Base-by-base conservation (phyloP, 2,113 vertebrate species). In the Rhagologus leucostigma region DNA sequence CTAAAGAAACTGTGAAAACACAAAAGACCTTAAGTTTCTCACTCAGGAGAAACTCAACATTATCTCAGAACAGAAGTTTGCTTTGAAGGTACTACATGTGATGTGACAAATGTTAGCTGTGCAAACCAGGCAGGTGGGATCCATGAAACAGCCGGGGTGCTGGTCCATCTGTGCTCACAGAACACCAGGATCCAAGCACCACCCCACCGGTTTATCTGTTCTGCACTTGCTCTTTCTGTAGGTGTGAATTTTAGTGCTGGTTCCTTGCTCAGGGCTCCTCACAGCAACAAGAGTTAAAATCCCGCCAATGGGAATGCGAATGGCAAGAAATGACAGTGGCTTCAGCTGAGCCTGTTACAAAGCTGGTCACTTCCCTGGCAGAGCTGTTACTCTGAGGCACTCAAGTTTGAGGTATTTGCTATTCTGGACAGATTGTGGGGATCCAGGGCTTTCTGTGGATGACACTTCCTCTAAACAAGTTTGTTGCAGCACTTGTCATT, bases 71-170 rank as follows among this genome's bases (percentile, higher is more conserved):
- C 59, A 71, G 53, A 56, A 47, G n/a, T 55, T 47, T 41, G 30
- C 73, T 78, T 41, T 39, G 65, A 59, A 21, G 18, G 39, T 22
- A 4, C 12, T 4, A 1, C 33, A 6, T 5, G 42, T 67, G 35
- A 21, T 11, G 10, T 49, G 44, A 21, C 17, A 56, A 73, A 46
- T 0, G 35, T 3, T 16, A 59, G 22, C 0, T 8, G 11, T 4
- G 29, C 64, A 26, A 33, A 37, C 11, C 5, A 37, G 39, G 29
- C 4, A 13, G 26, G 32, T 64, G 65, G 76, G 41, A 35, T 4
- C 11, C 0, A 4, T 7, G 63, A 6, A 83, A 27, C 11, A 6
- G 47, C 29, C 1, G 1, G 16, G 29, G 18, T 29, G 53, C 56
- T 41, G 53, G 9, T 80, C 17, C 7, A 1, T 57, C 37, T 33